phyloP scores from a whole-genome alignment of 2,797 vertebrate species.

The Ctenopoma multispine region DNA sequence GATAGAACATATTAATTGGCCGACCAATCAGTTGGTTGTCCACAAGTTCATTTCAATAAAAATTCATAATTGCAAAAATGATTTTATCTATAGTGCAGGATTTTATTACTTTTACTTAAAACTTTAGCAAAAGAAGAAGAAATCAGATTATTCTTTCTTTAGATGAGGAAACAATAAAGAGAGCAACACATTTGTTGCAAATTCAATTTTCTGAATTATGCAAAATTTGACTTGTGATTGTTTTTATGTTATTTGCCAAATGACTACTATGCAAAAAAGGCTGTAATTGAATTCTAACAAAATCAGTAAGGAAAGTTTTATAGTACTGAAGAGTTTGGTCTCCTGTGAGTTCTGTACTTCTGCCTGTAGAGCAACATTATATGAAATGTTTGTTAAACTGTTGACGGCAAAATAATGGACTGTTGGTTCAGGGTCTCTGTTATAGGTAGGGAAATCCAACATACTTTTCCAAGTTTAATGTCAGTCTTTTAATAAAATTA shows the following conservation, averaged over 20 bases:
- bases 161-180: neutral
- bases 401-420: neutral
- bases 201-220: no score
- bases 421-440: no score
- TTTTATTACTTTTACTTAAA: neutral
- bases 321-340: neutral
- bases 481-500: conserved; percentile 16
- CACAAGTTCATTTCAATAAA: neutral
- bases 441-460: neutral
- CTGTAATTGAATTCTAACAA: neutral
- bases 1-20: no score
- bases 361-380: no score
- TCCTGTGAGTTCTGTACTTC: neutral
- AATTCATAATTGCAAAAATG: neutral
- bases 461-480: neutral
- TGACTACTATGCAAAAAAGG: neutral
- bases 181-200: neutral
- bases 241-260: neutral
- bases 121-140: neutral
- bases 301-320: neutral
- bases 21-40: no score
- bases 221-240: neutral
- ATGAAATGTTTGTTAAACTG: no score
- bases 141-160: neutral
- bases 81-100: neutral